Evolutionary conservation across 2,113 vertebrate species (phyloP).

Genomic region (Perca fluviatilis): DNA sequence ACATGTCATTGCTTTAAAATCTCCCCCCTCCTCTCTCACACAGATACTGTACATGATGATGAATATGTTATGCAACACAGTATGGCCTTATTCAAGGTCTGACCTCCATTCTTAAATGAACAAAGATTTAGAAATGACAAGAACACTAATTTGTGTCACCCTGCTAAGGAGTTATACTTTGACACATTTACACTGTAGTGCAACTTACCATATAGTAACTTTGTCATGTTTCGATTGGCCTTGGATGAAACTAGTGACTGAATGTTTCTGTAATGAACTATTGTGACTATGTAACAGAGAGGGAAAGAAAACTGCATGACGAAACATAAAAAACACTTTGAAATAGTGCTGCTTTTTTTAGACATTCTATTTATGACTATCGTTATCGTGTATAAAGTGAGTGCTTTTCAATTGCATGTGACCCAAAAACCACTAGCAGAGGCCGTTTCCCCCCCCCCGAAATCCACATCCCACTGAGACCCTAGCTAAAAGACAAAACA

Average conservation of each 20-base stretch:
- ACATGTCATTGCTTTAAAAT: conserved; percentile 67
- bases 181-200: neutral
- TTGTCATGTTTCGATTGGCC: neutral
- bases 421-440: conserved; percentile 58
- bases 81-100: conserved; percentile 32
- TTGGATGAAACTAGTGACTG: neutral
- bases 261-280: neutral
- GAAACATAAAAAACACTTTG: neutral
- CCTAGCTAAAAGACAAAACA: conserved; percentile 46
- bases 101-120: conserved; percentile 38
- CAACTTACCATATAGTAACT: neutral
- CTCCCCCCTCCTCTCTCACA: conserved; percentile 35
- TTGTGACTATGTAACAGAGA: neutral
- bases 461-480: conserved; percentile 59
- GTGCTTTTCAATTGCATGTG: conserved; percentile 52
- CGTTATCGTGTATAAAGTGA: conserved; percentile 38
- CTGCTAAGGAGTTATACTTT: neutral
- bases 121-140: neutral
- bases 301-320: neutral
- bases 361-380: conserved; percentile 51
- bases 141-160: neutral
- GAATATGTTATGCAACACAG: conserved; percentile 38
- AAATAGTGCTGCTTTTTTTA: conserved; percentile 45
- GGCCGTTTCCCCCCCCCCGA: conserved; percentile 8
- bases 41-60: conserved; percentile 59